phyloP scores from a whole-genome alignment of 2,113 vertebrate genomes.

The Hyaena hyaena region DNA sequence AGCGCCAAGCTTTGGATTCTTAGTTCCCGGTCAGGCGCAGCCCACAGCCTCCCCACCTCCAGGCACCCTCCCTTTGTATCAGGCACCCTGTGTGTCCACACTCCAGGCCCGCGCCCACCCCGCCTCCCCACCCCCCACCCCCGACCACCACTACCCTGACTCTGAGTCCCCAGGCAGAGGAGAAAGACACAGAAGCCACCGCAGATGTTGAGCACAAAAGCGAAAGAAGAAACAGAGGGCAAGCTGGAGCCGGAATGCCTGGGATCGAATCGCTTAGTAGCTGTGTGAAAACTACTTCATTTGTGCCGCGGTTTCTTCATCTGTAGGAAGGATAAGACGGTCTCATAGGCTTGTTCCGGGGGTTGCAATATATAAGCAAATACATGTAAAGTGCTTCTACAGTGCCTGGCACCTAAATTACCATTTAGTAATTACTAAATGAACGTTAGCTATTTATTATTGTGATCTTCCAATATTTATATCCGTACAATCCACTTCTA shows the following conservation, averaged over 20 bases:
- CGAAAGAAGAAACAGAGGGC: neutral
- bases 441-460: neutral
- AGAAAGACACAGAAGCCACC: neutral
- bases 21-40: neutral
- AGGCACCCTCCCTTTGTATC: neutral
- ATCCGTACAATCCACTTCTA: too few relatives aligned
- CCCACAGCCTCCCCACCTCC: neutral
- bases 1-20: neutral
- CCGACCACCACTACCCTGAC: neutral
- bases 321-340: neutral
- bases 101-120: too few relatives aligned
- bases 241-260: neutral
- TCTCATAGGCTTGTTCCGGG: too few relatives aligned
- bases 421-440: neutral
- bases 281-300: neutral
- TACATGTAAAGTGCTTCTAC: neutral
- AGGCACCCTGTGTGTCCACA: neutral
- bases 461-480: neutral
- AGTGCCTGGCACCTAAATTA: neutral
- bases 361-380: neutral
- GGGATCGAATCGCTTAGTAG: neutral
- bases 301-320: neutral
- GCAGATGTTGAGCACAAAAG: conserved; percentile 12
- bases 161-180: neutral
- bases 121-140: too few relatives aligned